These are phyloP conservation scores for Stenodera caucasica DNA, from an alignment of 2,888 invertebrate genomes.

Conservation along the genomic window DNA sequence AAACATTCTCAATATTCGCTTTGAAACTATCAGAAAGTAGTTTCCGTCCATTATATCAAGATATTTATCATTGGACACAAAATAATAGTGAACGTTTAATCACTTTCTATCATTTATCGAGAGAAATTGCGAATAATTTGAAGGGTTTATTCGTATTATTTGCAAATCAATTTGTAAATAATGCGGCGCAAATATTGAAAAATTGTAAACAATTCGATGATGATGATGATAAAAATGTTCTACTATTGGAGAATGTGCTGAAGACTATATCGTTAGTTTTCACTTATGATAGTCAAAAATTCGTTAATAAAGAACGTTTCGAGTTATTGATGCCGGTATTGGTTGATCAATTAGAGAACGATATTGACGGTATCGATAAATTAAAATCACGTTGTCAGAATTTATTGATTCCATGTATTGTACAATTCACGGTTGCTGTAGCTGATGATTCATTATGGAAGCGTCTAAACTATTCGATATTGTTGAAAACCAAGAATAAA, in stretches of 20 bases:
- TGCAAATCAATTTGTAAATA: slow-evolving; percentile 80
- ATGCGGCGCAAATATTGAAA: slow-evolving; percentile 75
- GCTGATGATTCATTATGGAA: slow-evolving; percentile 89
- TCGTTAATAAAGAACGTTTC: slow-evolving; percentile 83
- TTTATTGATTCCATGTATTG: slow-evolving; percentile 75
- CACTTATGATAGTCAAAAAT: slow-evolving; percentile 79
- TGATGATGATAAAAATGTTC: slow-evolving; percentile 61
- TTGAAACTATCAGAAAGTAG: slow-evolving; percentile 86
- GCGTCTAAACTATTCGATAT: slow-evolving; percentile 84
- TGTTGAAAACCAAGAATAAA: slow-evolving; percentile 82
- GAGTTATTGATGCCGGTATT: slow-evolving; percentile 82
- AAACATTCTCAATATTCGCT: slow-evolving; percentile 77
- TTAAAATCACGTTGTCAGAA: slow-evolving; percentile 64
- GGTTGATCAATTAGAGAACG: slow-evolving; percentile 86
- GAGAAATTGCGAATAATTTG: slow-evolving; percentile 76
- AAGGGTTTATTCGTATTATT: slow-evolving; percentile 90
- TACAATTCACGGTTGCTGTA: slow-evolving; percentile 79
- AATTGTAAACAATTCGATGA: slow-evolving; percentile 59
- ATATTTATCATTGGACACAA: slow-evolving; percentile 86
- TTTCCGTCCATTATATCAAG: slow-evolving; percentile 86
- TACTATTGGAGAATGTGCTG: slow-evolving; percentile 71
- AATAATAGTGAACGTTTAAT: slow-evolving; percentile 68
- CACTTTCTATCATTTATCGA: slow-evolving; percentile 82
- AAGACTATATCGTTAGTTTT: slow-evolving; percentile 78
- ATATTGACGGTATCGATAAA: slow-evolving; percentile 63